Evolutionary conservation across 2,888 invertebrate species (phyloP), one percentile per base, ranked within the genome.

Genomic region (Apeira syringaria): DNA sequence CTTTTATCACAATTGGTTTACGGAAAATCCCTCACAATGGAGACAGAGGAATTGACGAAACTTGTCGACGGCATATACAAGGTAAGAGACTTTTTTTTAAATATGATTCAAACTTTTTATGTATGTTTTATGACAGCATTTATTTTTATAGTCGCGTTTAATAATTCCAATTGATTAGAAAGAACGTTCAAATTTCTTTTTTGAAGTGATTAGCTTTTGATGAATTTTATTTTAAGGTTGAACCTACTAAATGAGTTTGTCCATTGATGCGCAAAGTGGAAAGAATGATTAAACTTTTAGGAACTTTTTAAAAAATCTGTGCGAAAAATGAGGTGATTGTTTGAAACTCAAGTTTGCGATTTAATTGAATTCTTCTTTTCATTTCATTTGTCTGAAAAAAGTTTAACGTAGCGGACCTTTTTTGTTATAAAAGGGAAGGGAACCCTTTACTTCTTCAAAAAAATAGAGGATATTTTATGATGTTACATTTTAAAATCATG

Each of bases 21-120:
- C 61, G 77, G 73, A 78, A 75, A 75, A 80, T 72, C 68, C 63
- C 63, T 80, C 80, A 67, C 68, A 64, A 91, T 95, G 94, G 96
- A 97, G 91, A 96, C 96, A 68, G 96, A 97, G 82, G 96, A 96
- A 91, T 94, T 96, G 65, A 96, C 96, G 74, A 96, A 96, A 91
- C 94, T 96, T 68, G 96, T 96, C 69, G 96, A 97, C 88, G 96
- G 96, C 69, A 96, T 96, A 74, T 97, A 96, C 85, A 96, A 96
- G 95, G 96, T 96, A 91, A 87, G 88, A n/a, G n/a, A 6, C 3
- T 36, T 24, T 26, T 32, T 13, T 12, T 17, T 5, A n/a, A 28
- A 6, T 13, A 28, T 20, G 10, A 48, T 26, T 45, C n/a, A n/a
- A n/a, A n/a, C n/a, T n/a, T n/a, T n/a, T n/a, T n/a, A n/a, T n/a